Percentiles rank a stretch among this genome's conserved stretches.
Conservation (phyloP, 2,888 invertebrate species). For the Trachelus stipa region DNA sequence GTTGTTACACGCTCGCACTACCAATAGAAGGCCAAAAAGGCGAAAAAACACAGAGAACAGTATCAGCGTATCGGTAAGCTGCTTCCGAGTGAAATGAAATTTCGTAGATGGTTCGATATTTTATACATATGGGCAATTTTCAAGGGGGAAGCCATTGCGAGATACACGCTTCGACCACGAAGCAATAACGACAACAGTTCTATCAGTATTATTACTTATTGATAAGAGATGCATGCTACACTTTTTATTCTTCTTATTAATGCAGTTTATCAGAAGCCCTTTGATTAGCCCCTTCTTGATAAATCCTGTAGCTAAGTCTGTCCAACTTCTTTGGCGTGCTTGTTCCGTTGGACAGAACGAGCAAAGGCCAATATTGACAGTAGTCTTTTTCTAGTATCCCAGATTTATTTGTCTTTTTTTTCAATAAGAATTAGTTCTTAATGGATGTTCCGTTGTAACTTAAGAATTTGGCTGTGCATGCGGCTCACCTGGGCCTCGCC, state of each 20-base stretch:
- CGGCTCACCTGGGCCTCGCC: constrained; percentile 70
- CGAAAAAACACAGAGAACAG: constrained; percentile 80
- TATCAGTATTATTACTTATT: not conserved
- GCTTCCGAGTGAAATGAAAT: constrained; percentile 51
- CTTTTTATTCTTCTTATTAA: not conserved
- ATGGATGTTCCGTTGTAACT: constrained; percentile 56
- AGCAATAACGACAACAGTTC: not conserved
- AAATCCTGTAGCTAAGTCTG: not conserved
- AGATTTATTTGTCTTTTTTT: not conserved
- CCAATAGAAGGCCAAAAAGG: constrained; percentile 72
- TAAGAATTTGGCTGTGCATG: constrained; percentile 71
- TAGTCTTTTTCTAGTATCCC: not conserved
- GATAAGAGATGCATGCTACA: not conserved
- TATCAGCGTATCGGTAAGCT: constrained; percentile 84
- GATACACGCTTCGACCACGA: not conserved
- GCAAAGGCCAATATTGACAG: not conserved
- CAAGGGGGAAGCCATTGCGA: not conserved
- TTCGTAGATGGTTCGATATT: not conserved
- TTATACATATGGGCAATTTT: not conserved
- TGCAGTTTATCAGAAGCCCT: not conserved
- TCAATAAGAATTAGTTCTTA: constrained; percentile 3
- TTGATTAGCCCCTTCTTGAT: not conserved
- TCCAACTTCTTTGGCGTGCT: not conserved
- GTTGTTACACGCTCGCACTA: constrained; percentile 71
- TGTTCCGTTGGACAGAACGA: not conserved